Conservation (phyloP, 1,140 invertebrate species). For the Cataglyphis hispanica region DNA sequence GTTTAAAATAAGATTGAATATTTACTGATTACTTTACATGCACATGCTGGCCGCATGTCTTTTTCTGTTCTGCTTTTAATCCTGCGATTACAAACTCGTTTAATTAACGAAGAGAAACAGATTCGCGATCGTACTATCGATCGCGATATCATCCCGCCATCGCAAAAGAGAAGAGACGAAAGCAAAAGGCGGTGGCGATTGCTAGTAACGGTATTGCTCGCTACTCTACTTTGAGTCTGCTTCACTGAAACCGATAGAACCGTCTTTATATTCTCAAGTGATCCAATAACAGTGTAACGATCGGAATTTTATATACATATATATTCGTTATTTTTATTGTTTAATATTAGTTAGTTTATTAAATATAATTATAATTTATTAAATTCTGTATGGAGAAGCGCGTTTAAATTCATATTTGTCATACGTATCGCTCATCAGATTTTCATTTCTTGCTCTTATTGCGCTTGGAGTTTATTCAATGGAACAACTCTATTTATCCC, state of each 20-base stretch:
- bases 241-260: constrained; percentile 11
- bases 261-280: constrained; percentile 8
- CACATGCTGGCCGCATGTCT: no score
- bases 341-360: no score
- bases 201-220: constrained; percentile 42
- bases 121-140: neutral
- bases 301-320: neutral
- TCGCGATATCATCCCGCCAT: neutral
- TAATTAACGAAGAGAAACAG: neutral
- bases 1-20: neutral
- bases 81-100: no score
- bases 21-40: neutral
- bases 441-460: neutral
- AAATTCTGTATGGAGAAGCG: neutral
- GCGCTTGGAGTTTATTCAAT: neutral
- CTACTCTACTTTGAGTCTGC: constrained; percentile 25
- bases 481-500: neutral
- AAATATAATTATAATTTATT: constrained; percentile 1
- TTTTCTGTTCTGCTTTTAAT: no score
- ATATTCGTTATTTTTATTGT: neutral
- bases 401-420: neutral
- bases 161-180: constrained; percentile 11
- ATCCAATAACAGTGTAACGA: neutral
- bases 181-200: constrained; percentile 7
- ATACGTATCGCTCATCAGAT: neutral